Evolutionary conservation across 1,140 invertebrate genomes (phyloP), one percentile per base, ranked within the genome.

Genomic region (Drosophila nigrodunni): DNA sequence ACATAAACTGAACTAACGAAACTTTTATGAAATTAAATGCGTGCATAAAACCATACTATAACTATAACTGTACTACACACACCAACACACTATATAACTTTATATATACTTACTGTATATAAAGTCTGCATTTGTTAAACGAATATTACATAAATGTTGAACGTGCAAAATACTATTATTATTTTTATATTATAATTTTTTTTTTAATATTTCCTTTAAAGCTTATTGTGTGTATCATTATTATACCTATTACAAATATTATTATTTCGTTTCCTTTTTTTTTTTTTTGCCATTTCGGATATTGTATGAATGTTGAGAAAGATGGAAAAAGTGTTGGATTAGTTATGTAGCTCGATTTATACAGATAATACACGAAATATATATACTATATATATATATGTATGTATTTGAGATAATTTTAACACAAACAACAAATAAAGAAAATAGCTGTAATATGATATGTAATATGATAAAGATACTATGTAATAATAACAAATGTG

Each of bases 61-160:
- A 59, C 37, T 43, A 62, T 21, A 49, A 37, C 52, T 55, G 35
- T 25, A 49, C 59, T 47, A 34, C 43, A 66, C 21, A 39, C 34
- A 15, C 41, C 25, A 30, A 18, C 15, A 47, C 39, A 57, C 18
- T 60, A 43, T 50, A 64, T 41, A 50, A 55, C 13, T 66, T 34
- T 62, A 62, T 71, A 62, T 62, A 70, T 69, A 67, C 34, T 50
- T 21, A 21, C 25, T 50, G 15, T 69, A 62, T 76, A 72, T 60
- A 52, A 55, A 65, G 74, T 61, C 69, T 77, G 74, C 74, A 77
- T 77, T 77, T 77, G 74, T 77, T 77, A 77, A 77, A 72, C 61
- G 61, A 77, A 76, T 66, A 74, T 76, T 61, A 58, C 47, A 62
- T 44, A 68, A 60, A 60, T 66, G 60, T 60, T 72, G 35, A 52